Evolutionary conservation across 92 coral and sea anemone species (phyloP).

Genomic region (Heteractis magnifica): DNA sequence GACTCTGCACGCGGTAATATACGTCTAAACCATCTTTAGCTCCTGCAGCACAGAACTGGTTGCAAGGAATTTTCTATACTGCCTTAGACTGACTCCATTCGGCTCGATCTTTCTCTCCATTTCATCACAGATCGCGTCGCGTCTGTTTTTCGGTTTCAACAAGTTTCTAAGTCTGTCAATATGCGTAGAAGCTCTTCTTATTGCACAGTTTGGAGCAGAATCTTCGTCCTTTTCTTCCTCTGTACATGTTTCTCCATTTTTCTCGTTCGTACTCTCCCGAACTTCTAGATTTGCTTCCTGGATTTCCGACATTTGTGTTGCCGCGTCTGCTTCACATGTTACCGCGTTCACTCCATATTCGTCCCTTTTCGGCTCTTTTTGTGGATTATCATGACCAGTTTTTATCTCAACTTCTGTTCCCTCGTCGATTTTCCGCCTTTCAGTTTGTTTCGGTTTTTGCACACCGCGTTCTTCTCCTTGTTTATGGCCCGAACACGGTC

Average conservation of each 20-base stretch:
- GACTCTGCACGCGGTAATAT: too few relatives aligned
- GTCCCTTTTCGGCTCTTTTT: neutral
- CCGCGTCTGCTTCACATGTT: too few relatives aligned
- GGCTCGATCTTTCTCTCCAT: conserved; percentile 59
- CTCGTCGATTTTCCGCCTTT: conserved; percentile 7
- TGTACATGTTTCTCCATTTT: neutral
- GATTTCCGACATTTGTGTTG: too few relatives aligned
- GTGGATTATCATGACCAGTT: neutral
- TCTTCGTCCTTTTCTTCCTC: neutral
- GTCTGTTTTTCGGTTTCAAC: conserved; percentile 36
- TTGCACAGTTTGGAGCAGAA: neutral
- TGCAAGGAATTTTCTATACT: conserved; percentile 64
- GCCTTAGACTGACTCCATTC: conserved; percentile 50
- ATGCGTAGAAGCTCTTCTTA: conserved; percentile 41
- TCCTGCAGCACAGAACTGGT: conserved; percentile 49
- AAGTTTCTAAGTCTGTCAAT: conserved; percentile 37
- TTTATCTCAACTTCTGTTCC: neutral
- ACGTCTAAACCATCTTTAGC: conserved; percentile 29
- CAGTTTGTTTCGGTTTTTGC: neutral
- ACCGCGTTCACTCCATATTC: too few relatives aligned
- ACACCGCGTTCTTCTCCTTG: neutral
- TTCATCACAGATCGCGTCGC: conserved; percentile 69
- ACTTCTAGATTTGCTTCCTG: neutral
- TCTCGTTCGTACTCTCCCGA: neutral
- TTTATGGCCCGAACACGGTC: conserved; percentile 4